A percentile compares a stretch with the other conserved stretches of the same genome.
Evolutionary conservation across 1,140 invertebrate species (phyloP).

Genomic region (Pararge aegeria): DNA sequence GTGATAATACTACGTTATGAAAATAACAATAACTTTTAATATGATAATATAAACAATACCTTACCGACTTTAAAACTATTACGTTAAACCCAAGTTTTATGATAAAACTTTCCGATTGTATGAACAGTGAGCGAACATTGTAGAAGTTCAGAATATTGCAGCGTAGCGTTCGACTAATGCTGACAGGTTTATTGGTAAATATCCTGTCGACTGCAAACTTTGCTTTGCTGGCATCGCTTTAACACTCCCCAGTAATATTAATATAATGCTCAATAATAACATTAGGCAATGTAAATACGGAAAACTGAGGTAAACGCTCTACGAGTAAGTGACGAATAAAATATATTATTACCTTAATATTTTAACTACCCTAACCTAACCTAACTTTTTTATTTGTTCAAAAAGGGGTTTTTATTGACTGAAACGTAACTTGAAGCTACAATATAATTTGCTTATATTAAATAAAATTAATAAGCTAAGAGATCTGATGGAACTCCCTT

Average conservation of each 20-base stretch:
- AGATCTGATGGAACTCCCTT: too few species aligned
- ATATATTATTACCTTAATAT: too few species aligned
- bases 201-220: conserved; percentile 41
- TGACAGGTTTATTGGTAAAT: conserved; percentile 56
- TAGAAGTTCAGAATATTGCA: conserved; percentile 49
- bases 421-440: too few species aligned
- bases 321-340: too few species aligned
- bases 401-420: too few species aligned
- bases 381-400: too few species aligned
- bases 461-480: too few species aligned
- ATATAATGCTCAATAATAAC: background rate
- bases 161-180: conserved; percentile 41
- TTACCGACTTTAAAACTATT: conserved; percentile 17
- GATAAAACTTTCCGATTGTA: conserved; percentile 47
- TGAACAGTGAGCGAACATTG: conserved; percentile 53
- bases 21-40: background rate
- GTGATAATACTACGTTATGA: too few species aligned
- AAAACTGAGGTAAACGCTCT: too few species aligned
- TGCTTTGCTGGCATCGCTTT: conserved; percentile 26
- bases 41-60: background rate
- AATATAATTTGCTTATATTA: too few species aligned
- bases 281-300: background rate
- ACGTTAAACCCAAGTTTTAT: conserved; percentile 55
- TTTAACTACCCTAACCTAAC: too few species aligned
- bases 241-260: conserved; percentile 11